phyloP scores from a whole-genome alignment of 2,888 invertebrate genomes.

The Ormia ochracea region DNA sequence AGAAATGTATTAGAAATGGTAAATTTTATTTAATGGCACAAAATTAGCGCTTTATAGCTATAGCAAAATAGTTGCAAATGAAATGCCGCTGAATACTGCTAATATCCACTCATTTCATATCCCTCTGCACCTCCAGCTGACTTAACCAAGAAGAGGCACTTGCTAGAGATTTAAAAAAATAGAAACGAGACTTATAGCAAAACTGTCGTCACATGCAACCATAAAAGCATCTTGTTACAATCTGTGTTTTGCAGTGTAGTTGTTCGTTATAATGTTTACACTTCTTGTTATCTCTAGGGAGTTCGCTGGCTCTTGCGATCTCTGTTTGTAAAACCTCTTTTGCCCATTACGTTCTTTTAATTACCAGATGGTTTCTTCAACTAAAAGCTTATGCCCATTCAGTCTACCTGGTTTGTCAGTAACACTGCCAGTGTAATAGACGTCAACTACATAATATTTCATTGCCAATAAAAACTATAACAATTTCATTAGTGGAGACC shows the following conservation, averaged over 20 bases:
- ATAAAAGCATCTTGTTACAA: constrained; percentile 40
- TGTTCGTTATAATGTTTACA: constrained; percentile 58
- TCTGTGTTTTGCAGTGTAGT: constrained; percentile 41
- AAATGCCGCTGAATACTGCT: no score
- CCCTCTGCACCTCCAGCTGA: not conserved
- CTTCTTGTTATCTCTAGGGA: constrained; percentile 59
- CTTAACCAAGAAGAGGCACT: not conserved
- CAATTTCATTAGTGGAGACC: constrained; percentile 27
- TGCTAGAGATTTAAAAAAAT: not conserved
- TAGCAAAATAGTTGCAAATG: no score
- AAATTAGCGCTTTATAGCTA: no score
- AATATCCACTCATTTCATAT: constrained; percentile 21
- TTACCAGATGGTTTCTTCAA: constrained; percentile 26
- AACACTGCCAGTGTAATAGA: not conserved
- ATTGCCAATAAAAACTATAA: constrained; percentile 30
- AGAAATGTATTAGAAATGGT: no score
- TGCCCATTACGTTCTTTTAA: constrained; percentile 25
- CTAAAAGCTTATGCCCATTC: not conserved
- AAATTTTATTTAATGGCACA: no score
- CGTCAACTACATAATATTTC: not conserved
- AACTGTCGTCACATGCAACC: constrained; percentile 38
- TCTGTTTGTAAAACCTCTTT: not conserved
- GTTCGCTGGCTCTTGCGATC: constrained; percentile 21
- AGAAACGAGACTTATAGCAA: not conserved
- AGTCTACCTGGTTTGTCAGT: not conserved